Conservation (phyloP, 92 coral and sea anemone species). For the Phenganax marumi region DNA sequence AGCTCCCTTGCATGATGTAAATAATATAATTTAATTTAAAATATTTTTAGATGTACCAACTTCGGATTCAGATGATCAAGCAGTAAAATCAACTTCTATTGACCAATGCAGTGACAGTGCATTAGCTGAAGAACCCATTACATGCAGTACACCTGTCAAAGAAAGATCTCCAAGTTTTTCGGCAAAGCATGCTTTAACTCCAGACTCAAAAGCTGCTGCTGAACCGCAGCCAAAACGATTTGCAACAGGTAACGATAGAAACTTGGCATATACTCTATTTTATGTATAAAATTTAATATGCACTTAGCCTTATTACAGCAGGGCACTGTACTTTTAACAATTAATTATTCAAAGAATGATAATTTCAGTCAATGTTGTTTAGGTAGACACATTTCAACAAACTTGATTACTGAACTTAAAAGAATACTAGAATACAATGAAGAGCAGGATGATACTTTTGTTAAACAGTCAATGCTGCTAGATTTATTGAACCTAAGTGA, state of each 20-base stretch:
- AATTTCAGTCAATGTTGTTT: neutral
- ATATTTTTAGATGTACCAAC: no score
- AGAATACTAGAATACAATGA: conserved; percentile 10
- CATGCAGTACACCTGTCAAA: neutral
- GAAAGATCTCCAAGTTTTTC: neutral
- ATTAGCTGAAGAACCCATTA: no score
- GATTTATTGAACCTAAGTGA: conserved; percentile 6
- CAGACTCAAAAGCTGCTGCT: neutral
- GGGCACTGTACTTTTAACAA: no score
- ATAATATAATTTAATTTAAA: no score
- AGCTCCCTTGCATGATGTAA: no score
- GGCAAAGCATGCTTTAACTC: conserved; percentile 7
- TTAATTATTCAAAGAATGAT: no score
- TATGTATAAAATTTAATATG: neutral
- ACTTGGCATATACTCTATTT: neutral
- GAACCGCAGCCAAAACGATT: neutral
- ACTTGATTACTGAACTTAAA: neutral
- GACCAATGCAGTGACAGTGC: no score
- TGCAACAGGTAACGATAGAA: neutral
- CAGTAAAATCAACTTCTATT: no score
- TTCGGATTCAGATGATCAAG: no score
- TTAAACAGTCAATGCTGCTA: conserved; percentile 5
- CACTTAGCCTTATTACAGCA: neutral
- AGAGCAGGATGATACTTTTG: conserved; percentile 11
- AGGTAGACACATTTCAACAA: neutral